These are phyloP conservation scores for Pterois miles DNA, from an alignment of 2,797 vertebrate species.

Conservation along the genomic window DNA sequence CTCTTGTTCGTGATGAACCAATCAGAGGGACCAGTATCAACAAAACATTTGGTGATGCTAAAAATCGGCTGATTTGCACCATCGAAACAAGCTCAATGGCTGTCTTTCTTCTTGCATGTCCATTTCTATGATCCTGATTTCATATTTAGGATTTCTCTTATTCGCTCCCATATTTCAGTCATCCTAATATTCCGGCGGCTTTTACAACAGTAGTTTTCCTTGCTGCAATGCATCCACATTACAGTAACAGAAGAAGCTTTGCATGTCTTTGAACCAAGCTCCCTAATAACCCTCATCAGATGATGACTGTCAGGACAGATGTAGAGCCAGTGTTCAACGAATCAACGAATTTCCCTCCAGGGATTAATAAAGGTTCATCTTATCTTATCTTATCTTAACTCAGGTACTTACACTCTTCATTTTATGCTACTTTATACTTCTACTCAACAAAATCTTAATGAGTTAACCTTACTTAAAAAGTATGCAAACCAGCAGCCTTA, in stretches of 20 bases:
- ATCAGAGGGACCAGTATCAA: slow-evolving; percentile 4
- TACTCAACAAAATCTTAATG: not conserved
- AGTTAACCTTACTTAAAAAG: too few species aligned
- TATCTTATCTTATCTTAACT: too few species aligned
- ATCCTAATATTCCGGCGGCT: not conserved
- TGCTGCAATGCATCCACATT: not conserved
- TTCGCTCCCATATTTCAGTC: not conserved
- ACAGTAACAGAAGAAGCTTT: not conserved
- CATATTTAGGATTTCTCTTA: not conserved
- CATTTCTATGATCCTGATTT: not conserved
- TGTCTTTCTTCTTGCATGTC: not conserved
- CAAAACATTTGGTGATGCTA: slow-evolving; percentile 16
- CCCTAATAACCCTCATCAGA: not conserved
- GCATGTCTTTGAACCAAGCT: too few species aligned
- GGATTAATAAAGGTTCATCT: too few species aligned
- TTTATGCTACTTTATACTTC: not conserved
- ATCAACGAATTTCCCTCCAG: too few species aligned
- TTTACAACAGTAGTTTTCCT: not conserved
- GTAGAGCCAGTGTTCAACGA: not conserved
- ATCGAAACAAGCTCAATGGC: not conserved
- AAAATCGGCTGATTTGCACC: not conserved
- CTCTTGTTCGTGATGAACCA: not conserved
- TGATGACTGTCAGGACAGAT: not conserved
- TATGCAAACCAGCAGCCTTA: too few species aligned
- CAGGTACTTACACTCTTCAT: too few species aligned